Evolutionary conservation across 1,140 invertebrate genomes (phyloP).

Genomic region (Piezodorus guildinii): DNA sequence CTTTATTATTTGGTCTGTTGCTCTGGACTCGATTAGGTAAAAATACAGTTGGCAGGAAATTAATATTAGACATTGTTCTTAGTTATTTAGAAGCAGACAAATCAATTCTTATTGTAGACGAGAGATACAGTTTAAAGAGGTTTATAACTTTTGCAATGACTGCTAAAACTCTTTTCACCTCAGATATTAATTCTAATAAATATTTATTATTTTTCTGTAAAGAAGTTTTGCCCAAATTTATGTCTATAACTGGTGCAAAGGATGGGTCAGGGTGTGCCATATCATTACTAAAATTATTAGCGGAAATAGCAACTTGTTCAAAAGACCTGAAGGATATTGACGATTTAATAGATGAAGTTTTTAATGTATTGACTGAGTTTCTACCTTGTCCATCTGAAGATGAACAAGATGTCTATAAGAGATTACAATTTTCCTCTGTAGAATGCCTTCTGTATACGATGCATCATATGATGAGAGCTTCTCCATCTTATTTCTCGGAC

Average conservation of each 20-base stretch:
- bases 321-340: constrained; percentile 62
- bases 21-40: constrained; percentile 66
- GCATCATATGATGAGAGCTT: constrained; percentile 73
- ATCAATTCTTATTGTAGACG: neutral
- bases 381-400: constrained; percentile 62
- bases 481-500: constrained; percentile 59
- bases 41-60: constrained; percentile 69
- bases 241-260: constrained; percentile 27
- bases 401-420: constrained; percentile 47
- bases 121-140: neutral
- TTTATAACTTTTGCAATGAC: neutral
- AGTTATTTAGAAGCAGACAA: constrained; percentile 64
- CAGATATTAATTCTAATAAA: constrained; percentile 72
- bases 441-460: constrained; percentile 85
- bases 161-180: constrained; percentile 26
- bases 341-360: constrained; percentile 60
- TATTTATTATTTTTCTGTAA: constrained; percentile 81
- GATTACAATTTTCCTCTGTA: constrained; percentile 82
- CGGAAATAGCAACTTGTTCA: constrained; percentile 67
- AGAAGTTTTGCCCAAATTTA: constrained; percentile 58
- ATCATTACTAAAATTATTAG: constrained; percentile 75
- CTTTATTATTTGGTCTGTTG: constrained; percentile 75
- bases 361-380: constrained; percentile 60
- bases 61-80: constrained; percentile 71
- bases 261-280: constrained; percentile 60